phyloP scores from a whole-genome alignment of 2,888 invertebrate species.

The Thalpophila matura region DNA sequence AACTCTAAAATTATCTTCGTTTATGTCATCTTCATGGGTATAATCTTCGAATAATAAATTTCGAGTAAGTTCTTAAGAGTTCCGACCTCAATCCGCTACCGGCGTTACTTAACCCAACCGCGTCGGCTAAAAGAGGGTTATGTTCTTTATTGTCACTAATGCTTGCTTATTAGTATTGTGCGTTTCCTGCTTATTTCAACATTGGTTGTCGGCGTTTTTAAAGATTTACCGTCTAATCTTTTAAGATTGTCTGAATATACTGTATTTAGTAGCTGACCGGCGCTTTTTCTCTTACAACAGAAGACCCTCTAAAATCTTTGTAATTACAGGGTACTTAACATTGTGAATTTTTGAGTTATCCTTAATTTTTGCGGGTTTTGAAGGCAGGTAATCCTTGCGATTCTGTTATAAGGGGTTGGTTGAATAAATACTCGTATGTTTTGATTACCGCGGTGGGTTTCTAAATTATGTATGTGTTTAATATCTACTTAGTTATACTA shows the following conservation, averaged over 20 bases:
- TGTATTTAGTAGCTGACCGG: conserved; percentile 18
- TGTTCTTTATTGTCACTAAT: conserved; percentile 64
- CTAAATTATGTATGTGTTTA: too few relatives aligned
- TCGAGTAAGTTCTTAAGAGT: conserved; percentile 46
- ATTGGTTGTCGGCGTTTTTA: conserved; percentile 55
- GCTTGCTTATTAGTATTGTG: conserved; percentile 70
- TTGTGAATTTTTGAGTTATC: conserved; percentile 36
- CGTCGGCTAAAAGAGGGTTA: conserved; percentile 39
- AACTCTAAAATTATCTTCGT: conserved; percentile 41
- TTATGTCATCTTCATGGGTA: conserved; percentile 43
- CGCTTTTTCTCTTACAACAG: conserved; percentile 9
- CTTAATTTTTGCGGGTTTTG: conserved; percentile 29
- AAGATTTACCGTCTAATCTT: conserved; percentile 58
- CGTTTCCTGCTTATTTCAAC: conserved; percentile 70
- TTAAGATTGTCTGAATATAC: conserved; percentile 34
- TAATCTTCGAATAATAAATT: conserved; percentile 61
- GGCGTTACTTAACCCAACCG: conserved; percentile 63
- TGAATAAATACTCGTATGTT: conserved; percentile 7
- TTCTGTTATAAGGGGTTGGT: not conserved
- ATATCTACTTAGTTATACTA: too few relatives aligned
- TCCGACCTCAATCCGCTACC: conserved; percentile 66
- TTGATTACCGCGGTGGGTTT: not conserved
- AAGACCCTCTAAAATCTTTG: conserved; percentile 13
- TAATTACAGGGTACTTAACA: conserved; percentile 49
- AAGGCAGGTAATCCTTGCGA: conserved; percentile 18